Evolutionary conservation across 1,140 invertebrate genomes (phyloP).

Genomic region (Aphelenchoides besseyi): DNA sequence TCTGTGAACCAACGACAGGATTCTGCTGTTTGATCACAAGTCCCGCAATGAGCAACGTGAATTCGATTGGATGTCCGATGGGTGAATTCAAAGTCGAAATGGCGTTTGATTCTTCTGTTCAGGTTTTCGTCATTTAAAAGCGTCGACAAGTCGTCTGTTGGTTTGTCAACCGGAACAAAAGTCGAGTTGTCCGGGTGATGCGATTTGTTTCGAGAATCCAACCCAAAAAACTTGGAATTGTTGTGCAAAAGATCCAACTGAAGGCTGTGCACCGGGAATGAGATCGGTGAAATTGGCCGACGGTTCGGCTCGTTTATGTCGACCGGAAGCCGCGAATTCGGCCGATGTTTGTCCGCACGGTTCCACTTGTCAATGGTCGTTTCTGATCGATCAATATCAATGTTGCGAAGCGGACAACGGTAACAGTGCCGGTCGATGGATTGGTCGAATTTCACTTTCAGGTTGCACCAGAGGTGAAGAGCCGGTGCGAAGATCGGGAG

Average conservation of each 20-base stretch:
- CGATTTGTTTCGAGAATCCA: conserved; percentile 39
- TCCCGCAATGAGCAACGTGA: neutral
- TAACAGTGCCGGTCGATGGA: neutral
- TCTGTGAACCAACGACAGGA: neutral
- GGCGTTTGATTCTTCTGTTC: neutral
- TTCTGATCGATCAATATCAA: conserved; percentile 52
- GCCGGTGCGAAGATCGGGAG: conserved; percentile 25
- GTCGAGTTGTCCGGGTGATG: conserved; percentile 34
- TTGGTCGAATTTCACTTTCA: conserved; percentile 19
- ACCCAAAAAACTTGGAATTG: conserved; percentile 24
- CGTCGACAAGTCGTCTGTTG: conserved; percentile 24
- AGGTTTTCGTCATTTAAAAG: neutral
- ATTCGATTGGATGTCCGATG: conserved; percentile 49
- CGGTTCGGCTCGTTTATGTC: conserved; percentile 34
- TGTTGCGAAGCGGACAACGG: conserved; percentile 55
- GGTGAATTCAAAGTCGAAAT: conserved; percentile 27
- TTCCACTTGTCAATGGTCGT: conserved; percentile 51
- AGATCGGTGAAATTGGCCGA: conserved; percentile 28
- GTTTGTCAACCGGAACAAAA: conserved; percentile 11
- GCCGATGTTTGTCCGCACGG: conserved; percentile 35
- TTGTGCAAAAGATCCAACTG: conserved; percentile 45
- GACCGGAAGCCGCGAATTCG: conserved; percentile 30
- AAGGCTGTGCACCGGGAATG: conserved; percentile 48
- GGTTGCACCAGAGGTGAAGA: conserved; percentile 37
- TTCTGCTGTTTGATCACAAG: neutral